Evolutionary conservation across 1,140 invertebrate genomes (phyloP), one percentile per base, ranked within the genome.

Genomic region (Hirudo medicinalis): DNA sequence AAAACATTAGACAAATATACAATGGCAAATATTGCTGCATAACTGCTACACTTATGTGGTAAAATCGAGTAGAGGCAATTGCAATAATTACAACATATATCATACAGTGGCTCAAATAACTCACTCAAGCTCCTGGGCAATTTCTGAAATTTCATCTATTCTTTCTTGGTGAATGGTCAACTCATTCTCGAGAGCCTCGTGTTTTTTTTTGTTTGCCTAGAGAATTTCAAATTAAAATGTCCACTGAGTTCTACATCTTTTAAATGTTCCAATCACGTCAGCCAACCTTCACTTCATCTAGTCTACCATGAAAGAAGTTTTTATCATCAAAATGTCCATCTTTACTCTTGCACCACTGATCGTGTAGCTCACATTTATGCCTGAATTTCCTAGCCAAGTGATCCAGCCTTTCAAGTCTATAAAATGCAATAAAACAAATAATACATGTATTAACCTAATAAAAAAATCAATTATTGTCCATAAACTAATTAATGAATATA

Each of bases 341-440:
- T 82, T 98, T 98, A 75, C 94, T 94, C 74, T 89, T 87, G 40
- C 94, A 95, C 96, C 96, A 99, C 79, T 96, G 92, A 82, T 99
- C 95, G 78, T 99, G 96, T 76, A 96, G 96, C 83, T 98, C 94
- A 73, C 94, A 92, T 84, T 98, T 98, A 85, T 97, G 92, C 83
- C 96, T 95, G 88, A 99, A 99, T 83, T 99, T 99, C 85, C 99
- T 92, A 25, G 94, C 95, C 78, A 99, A 85, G 86, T 98, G 95
- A 80, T 99, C 95, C 71, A 99, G 85, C 77, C 95, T 88, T 83
- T 99, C 95, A 72, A 99, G 86, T 76, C 87, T 87, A 32, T 63
- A 8, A 13, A 63, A 63, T 22, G 11, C 43, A 49, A 49, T 49
- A 2, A 49, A 13, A 49, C 43, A 49, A 49, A 32, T 22, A 36